phyloP scores from a whole-genome alignment of 2,888 invertebrate genomes.

The Archips crataeganus region DNA sequence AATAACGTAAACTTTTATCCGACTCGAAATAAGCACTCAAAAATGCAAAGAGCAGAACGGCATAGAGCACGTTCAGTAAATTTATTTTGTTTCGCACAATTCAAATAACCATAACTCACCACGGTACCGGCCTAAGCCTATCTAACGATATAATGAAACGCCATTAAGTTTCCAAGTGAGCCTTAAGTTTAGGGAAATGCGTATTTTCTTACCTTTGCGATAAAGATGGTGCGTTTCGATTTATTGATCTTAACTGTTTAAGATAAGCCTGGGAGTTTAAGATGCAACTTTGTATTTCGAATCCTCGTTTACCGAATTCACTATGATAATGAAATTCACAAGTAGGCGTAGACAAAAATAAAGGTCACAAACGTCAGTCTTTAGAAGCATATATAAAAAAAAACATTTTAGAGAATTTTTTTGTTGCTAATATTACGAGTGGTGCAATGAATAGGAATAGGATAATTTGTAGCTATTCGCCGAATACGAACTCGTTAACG shows the following conservation, averaged over 20 bases:
- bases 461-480: no score
- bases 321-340: no score
- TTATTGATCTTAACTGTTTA: constrained; percentile 71
- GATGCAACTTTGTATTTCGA: background rate
- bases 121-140: constrained; percentile 78
- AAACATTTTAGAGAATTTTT: no score
- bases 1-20: constrained; percentile 86
- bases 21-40: constrained; percentile 85
- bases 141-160: constrained; percentile 85
- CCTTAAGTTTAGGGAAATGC: constrained; percentile 74
- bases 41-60: constrained; percentile 86
- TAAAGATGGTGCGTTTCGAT: constrained; percentile 81
- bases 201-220: constrained; percentile 74
- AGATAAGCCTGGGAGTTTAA: constrained; percentile 60
- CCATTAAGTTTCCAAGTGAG: constrained; percentile 77
- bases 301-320: no score
- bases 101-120: constrained; percentile 86
- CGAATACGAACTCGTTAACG: no score
- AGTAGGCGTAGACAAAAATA: no score
- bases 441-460: no score
- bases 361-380: no score
- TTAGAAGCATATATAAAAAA: no score
- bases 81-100: constrained; percentile 86
- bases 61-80: constrained; percentile 85
- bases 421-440: no score